Evolutionary conservation across 2,888 invertebrate species (phyloP), one percentile per base, ranked within the genome.

Genomic region (Podabrus alpinus): DNA sequence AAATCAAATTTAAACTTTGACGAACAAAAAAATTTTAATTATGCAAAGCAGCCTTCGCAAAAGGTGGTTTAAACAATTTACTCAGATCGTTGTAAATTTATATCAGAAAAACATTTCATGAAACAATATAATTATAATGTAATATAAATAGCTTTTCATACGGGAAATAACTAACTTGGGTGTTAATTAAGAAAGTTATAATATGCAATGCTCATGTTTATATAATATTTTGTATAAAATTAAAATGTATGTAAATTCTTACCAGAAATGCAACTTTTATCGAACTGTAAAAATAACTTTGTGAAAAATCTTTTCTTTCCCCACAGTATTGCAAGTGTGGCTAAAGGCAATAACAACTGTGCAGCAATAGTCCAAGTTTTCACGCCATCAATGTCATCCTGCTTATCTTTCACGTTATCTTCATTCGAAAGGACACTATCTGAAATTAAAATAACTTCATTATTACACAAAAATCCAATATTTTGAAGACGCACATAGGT

Each of bases 301-400:
- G 89, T 88, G 74, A 91, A 82, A 82, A 90, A 88, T 80, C 89
- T 89, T 82, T 89, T 89, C 77, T 89, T 89, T 24, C 90, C 89
- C 88, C 90, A 90, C 82, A 91, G 86, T 21, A 91, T 81, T 0
- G 90, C 89, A 66, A 91, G 86, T 25, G 91, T 85, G 9, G 90
- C 90, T 61, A 90, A 88, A 77, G 91, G 91, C 78, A 91, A 88
- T 77, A 91, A 85, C 83, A 90, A 88, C 82, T 90, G 89, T 79
- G 91, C 86, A 79, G 90, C 89, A 19, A 71, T 59, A 5, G 68
- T 73, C 77, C 77, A 77, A 29, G 59, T 25, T 19, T 61, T 72
- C 62, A 71, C 45, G 67, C 61, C 68, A 70, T 74, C 17, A 13
- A 70, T 21, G 21, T 45, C 21, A 45, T 66, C 62, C 21, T 64